Percentiles rank a stretch among this genome's conserved stretches.
Conservation (phyloP, 2,797 vertebrate genomes). For the Meriones psammophilus region DNA sequence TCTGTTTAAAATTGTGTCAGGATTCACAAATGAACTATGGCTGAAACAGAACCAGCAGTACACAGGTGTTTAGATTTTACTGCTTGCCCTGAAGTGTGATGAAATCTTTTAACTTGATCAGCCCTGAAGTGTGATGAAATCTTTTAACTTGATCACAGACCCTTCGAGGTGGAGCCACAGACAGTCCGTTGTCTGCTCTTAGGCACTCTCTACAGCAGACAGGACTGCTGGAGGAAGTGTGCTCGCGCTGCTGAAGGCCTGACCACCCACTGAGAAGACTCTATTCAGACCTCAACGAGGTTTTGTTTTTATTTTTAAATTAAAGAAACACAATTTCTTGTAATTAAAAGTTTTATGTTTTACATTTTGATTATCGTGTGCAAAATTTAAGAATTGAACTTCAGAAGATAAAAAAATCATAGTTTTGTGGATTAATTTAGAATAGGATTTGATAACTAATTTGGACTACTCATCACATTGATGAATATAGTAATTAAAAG, state of each 20-base stretch:
- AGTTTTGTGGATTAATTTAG: conserved; percentile 72
- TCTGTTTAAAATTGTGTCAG: background rate
- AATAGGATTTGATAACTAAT: conserved; percentile 74
- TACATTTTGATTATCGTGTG: conserved; percentile 67
- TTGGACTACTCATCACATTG: conserved; percentile 86
- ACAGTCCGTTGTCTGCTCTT: conserved; percentile 85
- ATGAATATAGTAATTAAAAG: conserved; percentile 81
- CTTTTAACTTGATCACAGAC: conserved; percentile 85
- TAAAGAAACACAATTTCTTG: conserved; percentile 66
- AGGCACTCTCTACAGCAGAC: conserved; percentile 69
- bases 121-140: conserved; percentile 54
- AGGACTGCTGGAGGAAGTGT: conserved; percentile 43
- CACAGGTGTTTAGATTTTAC: conserved; percentile 23
- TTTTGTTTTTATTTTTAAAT: conserved; percentile 63
- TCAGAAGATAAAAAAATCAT: conserved; percentile 72
- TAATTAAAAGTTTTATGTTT: conserved; percentile 72
- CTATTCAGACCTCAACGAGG: conserved; percentile 58
- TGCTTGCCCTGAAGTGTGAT: conserved; percentile 48
- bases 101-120: conserved; percentile 77
- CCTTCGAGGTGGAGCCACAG: conserved; percentile 85
- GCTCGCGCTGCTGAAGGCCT: conserved; percentile 46
- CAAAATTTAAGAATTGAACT: conserved; percentile 52
- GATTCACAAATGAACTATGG: conserved; percentile 19
- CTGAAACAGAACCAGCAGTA: background rate
- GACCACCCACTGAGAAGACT: conserved; percentile 68